Percentiles rank a stretch among this genome's conserved stretches.
Evolutionary conservation across 2,113 vertebrate genomes (phyloP).

Genomic region (Pholis gunnellus): DNA sequence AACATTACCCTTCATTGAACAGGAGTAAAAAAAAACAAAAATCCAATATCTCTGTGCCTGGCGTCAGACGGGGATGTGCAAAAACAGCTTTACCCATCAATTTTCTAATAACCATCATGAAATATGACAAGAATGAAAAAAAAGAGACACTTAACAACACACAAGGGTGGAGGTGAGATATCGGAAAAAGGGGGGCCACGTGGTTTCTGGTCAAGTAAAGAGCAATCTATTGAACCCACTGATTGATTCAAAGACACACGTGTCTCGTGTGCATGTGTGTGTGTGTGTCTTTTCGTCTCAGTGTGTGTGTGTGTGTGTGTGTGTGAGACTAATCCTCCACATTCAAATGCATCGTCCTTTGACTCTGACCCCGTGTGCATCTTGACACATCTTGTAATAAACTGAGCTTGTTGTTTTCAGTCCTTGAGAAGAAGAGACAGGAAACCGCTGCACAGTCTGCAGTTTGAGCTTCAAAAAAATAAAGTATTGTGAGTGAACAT

Average conservation of each 20-base stretch:
- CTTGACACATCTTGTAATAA: neutral
- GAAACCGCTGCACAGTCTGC: slow-evolving; percentile 16
- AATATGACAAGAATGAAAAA: slow-evolving; percentile 34
- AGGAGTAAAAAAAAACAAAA: slow-evolving; percentile 30
- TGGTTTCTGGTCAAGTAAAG: slow-evolving; percentile 51
- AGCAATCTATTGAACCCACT: slow-evolving; percentile 53
- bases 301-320: neutral
- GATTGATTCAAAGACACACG: slow-evolving; percentile 59
- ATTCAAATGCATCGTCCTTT: slow-evolving; percentile 4
- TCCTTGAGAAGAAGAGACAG: slow-evolving; percentile 42
- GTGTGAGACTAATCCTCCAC: slow-evolving; percentile 5
- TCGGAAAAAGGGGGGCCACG: slow-evolving; percentile 8
- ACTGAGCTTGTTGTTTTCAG: slow-evolving; percentile 13
- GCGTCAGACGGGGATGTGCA: slow-evolving; percentile 62
- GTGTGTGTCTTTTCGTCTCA: neutral
- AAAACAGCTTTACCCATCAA: slow-evolving; percentile 62
- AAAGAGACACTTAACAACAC: neutral
- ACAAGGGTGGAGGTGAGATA: slow-evolving; percentile 21
- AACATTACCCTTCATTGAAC: slow-evolving; percentile 64
- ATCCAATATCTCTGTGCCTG: slow-evolving; percentile 57
- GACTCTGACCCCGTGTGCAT: slow-evolving; percentile 20
- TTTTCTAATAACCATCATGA: slow-evolving; percentile 65
- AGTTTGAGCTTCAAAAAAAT: slow-evolving; percentile 29
- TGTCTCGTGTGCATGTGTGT: neutral
- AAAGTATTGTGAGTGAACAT: slow-evolving; percentile 33